phyloP scores from a whole-genome alignment of 2,797 vertebrate species.

The Tenualosa ilisha region DNA sequence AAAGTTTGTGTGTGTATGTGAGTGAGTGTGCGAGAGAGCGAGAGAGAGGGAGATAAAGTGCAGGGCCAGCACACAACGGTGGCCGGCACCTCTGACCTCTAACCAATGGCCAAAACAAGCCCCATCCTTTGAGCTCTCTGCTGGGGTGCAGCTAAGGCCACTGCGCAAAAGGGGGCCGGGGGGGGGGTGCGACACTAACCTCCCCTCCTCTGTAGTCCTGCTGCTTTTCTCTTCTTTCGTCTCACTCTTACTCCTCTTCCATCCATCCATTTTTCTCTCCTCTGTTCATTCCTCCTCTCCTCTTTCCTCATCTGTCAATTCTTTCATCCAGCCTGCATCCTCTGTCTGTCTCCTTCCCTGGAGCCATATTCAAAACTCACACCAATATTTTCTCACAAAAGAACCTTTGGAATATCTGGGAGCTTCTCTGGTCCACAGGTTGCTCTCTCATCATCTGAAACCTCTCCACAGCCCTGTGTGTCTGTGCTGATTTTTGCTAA shows the following conservation, averaged over 20 bases:
- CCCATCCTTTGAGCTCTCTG: background rate
- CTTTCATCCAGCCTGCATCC: too few relatives aligned
- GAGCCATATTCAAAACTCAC: background rate
- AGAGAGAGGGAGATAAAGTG: background rate
- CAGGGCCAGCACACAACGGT: background rate
- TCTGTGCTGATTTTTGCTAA: too few relatives aligned
- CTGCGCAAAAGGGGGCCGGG: too few relatives aligned
- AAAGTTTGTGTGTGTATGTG: background rate
- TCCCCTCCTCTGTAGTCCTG: slow-evolving; percentile 52
- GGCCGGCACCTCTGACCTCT: slow-evolving; percentile 16
- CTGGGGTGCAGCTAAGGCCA: slow-evolving; percentile 5
- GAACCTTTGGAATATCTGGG: too few relatives aligned
- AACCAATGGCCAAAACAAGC: slow-evolving; percentile 33
- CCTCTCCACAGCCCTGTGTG: background rate
- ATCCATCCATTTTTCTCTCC: too few relatives aligned
- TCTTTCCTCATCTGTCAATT: background rate
- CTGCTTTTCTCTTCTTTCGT: background rate
- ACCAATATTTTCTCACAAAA: background rate
- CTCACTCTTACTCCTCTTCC: background rate
- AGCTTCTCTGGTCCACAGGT: too few relatives aligned
- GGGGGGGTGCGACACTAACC: too few relatives aligned
- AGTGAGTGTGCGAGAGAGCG: background rate
- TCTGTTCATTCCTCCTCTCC: background rate
- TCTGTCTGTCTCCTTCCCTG: background rate
- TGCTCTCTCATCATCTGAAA: background rate